Evolutionary conservation across 2,797 vertebrate genomes (phyloP).

Genomic region (Sebastes taczanowskii): DNA sequence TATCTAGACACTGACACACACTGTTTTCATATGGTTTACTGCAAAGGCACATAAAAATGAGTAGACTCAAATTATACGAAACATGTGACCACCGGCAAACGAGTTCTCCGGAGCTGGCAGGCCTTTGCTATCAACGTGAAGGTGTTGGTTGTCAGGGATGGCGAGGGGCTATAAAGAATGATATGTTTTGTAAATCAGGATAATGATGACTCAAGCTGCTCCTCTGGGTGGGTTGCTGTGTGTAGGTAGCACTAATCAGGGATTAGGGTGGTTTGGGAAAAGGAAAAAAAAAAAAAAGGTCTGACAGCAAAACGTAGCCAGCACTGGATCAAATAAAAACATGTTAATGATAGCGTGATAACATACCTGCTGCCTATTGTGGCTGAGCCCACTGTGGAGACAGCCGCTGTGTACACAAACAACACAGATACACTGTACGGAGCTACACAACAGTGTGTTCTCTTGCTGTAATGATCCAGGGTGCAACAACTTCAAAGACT

Average conservation of each 20-base stretch:
- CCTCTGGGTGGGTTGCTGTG: constrained; percentile 44
- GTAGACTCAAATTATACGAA: constrained; percentile 4
- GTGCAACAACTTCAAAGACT: constrained; percentile 64
- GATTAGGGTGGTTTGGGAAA: constrained; percentile 59
- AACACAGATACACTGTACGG: constrained; percentile 28
- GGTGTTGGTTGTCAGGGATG: constrained; percentile 19
- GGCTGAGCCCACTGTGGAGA: constrained; percentile 17
- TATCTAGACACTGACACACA: background rate
- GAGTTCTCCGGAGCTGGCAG: background rate
- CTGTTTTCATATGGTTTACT: background rate
- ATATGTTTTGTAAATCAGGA: constrained; percentile 52
- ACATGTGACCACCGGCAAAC: background rate
- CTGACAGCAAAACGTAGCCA: constrained; percentile 31
- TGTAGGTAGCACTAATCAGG: constrained; percentile 64
- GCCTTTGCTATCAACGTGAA: constrained; percentile 13
- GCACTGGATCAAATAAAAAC: constrained; percentile 42
- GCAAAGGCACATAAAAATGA: background rate
- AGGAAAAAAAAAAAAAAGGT: constrained; percentile 5
- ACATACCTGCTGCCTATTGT: constrained; percentile 34
- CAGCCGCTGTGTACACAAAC: constrained; percentile 27
- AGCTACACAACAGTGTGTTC: constrained; percentile 39
- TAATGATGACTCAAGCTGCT: constrained; percentile 68
- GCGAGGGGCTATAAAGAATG: constrained; percentile 7
- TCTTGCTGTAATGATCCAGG: constrained; percentile 64
- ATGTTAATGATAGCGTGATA: constrained; percentile 57